Conservation (phyloP, 2,888 invertebrate genomes). For the Ornithoptera priamus region DNA sequence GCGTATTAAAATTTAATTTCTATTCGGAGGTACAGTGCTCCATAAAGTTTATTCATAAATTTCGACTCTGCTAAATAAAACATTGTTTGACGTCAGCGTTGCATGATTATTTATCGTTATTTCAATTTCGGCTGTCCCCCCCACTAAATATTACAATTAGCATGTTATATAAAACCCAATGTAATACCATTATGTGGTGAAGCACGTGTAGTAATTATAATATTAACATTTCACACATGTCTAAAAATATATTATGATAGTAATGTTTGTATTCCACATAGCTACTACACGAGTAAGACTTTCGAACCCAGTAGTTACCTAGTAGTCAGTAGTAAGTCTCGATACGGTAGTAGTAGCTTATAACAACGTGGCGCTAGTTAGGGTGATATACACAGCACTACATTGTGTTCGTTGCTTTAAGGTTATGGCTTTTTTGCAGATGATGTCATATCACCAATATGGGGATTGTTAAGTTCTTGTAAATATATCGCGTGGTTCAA, state of each 20-base stretch:
- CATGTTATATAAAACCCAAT: slow-evolving; percentile 18
- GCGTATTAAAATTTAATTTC: not conserved
- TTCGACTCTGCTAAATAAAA: slow-evolving; percentile 16
- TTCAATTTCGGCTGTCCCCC: not conserved
- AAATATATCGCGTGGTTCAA: too few species aligned
- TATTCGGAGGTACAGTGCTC: slow-evolving; percentile 3
- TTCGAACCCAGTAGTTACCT: too few species aligned
- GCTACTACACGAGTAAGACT: too few species aligned
- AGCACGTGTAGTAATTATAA: slow-evolving; percentile 1
- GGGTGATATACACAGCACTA: too few species aligned
- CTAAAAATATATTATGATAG: not conserved
- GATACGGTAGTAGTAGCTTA: too few species aligned
- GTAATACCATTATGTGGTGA: not conserved
- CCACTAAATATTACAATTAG: not conserved
- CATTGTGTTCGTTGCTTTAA: too few species aligned
- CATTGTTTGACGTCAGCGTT: slow-evolving; percentile 17
- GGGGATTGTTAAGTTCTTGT: too few species aligned
- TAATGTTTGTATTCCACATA: not conserved
- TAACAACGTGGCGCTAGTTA: too few species aligned
- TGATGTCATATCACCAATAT: too few species aligned
- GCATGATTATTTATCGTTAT: slow-evolving; percentile 19
- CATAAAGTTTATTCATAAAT: slow-evolving; percentile 1
- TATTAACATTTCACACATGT: not conserved
- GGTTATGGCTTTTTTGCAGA: too few species aligned
- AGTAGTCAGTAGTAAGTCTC: too few species aligned